These are phyloP conservation scores for Anguilla pacifica DNA, from an alignment of 2,797 vertebrate species.

Conservation along the genomic window DNA sequence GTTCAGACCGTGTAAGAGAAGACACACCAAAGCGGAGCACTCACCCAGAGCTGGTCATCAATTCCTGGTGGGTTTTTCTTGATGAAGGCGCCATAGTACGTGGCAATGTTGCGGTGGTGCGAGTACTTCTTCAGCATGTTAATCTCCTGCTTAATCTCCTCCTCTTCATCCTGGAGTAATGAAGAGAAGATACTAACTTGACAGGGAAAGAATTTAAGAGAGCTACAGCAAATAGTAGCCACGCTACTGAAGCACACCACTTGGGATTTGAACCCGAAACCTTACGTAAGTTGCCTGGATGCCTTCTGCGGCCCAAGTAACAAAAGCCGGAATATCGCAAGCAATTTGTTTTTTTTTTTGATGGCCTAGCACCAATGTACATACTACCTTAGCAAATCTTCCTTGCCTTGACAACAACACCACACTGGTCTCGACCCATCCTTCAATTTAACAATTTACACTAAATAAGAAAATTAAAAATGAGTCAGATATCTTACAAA, in stretches of 20 bases:
- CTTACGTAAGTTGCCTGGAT: background rate
- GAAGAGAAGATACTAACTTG: conserved; percentile 1
- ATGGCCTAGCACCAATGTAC: background rate
- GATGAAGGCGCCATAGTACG: conserved; percentile 96
- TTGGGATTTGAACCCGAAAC: background rate
- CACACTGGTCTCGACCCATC: no score
- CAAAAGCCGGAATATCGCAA: background rate
- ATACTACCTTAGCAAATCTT: background rate
- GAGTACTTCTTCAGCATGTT: conserved; percentile 99
- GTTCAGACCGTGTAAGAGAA: background rate
- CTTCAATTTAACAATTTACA: no score
- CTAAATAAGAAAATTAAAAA: no score
- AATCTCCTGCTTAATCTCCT: conserved; percentile 99
- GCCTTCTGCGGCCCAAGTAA: background rate
- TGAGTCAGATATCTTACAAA: no score
- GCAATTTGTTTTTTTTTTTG: background rate
- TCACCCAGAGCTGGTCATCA: conserved; percentile 96
- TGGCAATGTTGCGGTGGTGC: conserved; percentile 96
- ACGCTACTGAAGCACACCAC: background rate
- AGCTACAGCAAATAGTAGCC: background rate
- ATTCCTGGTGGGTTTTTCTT: conserved; percentile 97
- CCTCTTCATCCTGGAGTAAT: conserved; percentile 88
- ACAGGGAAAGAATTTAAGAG: background rate
- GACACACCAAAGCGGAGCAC: conserved; percentile 31
- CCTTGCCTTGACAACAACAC: background rate